phyloP scores from a whole-genome alignment of 2,797 vertebrate species.

The Spizella passerina region DNA sequence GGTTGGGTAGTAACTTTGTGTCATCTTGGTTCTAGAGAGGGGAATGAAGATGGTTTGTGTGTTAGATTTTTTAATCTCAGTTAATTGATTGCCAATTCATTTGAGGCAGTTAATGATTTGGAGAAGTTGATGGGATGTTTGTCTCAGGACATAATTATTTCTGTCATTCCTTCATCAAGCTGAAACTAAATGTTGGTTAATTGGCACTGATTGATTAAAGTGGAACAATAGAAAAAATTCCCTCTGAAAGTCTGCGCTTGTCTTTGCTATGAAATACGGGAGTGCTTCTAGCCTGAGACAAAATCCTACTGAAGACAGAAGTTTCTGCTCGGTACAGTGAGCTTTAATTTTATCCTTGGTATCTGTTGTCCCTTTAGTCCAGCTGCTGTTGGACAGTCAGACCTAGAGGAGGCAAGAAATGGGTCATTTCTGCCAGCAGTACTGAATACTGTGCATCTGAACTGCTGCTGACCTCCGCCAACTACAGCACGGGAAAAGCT shows the following conservation, averaged over 20 bases:
- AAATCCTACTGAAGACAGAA: not conserved
- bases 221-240: not conserved
- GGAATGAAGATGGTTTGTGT: not conserved
- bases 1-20: not conserved
- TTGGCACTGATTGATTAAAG: slow-evolving; percentile 22
- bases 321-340: not conserved
- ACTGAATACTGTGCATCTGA: not conserved
- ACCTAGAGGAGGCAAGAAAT: not conserved
- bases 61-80: not conserved
- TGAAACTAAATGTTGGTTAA: slow-evolving; percentile 10
- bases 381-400: not conserved
- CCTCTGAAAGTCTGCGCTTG: not conserved
- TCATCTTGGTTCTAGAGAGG: not conserved
- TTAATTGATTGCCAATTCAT: slow-evolving; percentile 8
- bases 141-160: not conserved
- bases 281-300: not conserved
- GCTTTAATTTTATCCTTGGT: not conserved
- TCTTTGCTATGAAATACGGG: not conserved
- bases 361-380: not conserved
- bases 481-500: not conserved
- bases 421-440: not conserved
- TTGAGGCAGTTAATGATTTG: not conserved
- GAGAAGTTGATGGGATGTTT: not conserved
- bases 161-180: not conserved
- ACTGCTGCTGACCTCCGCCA: not conserved